Evolutionary conservation across 2,888 invertebrate genomes (phyloP).

Genomic region (Pterostichus madidus): DNA sequence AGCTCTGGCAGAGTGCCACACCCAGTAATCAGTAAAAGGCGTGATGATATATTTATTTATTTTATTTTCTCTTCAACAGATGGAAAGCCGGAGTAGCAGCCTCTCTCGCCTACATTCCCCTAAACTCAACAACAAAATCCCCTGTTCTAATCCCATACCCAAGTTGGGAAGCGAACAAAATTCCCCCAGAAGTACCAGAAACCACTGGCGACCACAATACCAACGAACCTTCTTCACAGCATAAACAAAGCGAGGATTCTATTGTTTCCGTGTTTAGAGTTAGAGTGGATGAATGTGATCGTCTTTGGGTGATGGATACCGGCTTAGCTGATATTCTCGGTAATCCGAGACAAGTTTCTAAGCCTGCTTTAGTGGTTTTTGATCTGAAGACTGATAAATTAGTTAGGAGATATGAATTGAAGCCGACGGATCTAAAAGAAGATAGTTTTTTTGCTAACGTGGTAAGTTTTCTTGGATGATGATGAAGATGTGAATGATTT

Average conservation of each 20-base stretch:
- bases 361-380: constrained; percentile 84
- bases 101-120: constrained; percentile 83
- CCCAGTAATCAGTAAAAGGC: too few relatives aligned
- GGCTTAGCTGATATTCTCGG: constrained; percentile 88
- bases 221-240: not conserved
- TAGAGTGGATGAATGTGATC: constrained; percentile 86
- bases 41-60: too few relatives aligned
- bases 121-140: constrained; percentile 81
- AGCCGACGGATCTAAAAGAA: constrained; percentile 84
- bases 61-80: not conserved
- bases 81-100: constrained; percentile 82
- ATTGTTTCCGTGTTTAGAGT: constrained; percentile 87
- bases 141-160: constrained; percentile 88
- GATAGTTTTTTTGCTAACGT: constrained; percentile 91
- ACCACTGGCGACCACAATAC: too few relatives aligned
- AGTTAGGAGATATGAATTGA: constrained; percentile 84
- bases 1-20: too few relatives aligned
- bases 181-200: constrained; percentile 81
- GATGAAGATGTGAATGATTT: too few relatives aligned
- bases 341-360: constrained; percentile 81
- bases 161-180: constrained; percentile 87
- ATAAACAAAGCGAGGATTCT: constrained; percentile 74
- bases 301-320: constrained; percentile 91
- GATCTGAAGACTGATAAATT: constrained; percentile 88
- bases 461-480: constrained; percentile 77